Percentiles rank a stretch among this genome's conserved stretches.
These are phyloP conservation scores for Alces alces DNA, from an alignment of 2,113 vertebrate species.

Conservation along the genomic window DNA sequence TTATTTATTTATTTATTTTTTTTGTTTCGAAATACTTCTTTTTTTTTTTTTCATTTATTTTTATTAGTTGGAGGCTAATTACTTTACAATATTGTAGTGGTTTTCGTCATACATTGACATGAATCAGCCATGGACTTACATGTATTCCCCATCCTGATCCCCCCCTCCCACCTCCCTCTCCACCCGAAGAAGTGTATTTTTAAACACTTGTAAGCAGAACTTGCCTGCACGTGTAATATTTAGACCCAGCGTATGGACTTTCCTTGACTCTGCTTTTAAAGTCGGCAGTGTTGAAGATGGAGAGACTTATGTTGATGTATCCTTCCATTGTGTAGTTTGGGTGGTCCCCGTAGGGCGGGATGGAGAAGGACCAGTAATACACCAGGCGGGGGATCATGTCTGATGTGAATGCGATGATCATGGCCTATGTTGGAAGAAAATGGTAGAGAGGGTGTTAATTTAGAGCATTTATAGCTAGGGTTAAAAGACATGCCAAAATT, in stretches of 20 bases:
- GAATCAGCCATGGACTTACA: too few species aligned
- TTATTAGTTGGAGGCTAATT: too few species aligned
- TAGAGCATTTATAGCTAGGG: not conserved
- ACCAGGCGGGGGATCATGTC: conserved; percentile 96
- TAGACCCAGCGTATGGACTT: conserved; percentile 50
- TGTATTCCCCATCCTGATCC: too few species aligned
- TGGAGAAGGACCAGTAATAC: conserved; percentile 95
- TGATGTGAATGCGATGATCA: conserved; percentile 96
- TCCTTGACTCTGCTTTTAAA: conserved; percentile 82
- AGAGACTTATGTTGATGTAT: conserved; percentile 93
- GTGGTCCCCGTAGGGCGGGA: conserved; percentile 85
- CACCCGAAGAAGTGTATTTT: not conserved
- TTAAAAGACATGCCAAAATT: not conserved
- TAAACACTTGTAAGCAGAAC: conserved; percentile 42
- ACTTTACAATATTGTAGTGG: too few species aligned
- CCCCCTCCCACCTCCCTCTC: too few species aligned
- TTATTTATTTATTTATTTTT: not conserved
- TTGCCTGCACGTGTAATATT: conserved; percentile 86
- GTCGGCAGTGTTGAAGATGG: conserved; percentile 84
- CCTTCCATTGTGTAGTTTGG: conserved; percentile 86
- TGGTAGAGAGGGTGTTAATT: not conserved
- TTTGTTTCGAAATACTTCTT: too few species aligned
- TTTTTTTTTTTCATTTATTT: too few species aligned
- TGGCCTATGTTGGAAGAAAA: conserved; percentile 83
- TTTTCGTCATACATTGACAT: too few species aligned